Conservation (phyloP, 2,797 vertebrate species). For the Neoniphon sammara region DNA sequence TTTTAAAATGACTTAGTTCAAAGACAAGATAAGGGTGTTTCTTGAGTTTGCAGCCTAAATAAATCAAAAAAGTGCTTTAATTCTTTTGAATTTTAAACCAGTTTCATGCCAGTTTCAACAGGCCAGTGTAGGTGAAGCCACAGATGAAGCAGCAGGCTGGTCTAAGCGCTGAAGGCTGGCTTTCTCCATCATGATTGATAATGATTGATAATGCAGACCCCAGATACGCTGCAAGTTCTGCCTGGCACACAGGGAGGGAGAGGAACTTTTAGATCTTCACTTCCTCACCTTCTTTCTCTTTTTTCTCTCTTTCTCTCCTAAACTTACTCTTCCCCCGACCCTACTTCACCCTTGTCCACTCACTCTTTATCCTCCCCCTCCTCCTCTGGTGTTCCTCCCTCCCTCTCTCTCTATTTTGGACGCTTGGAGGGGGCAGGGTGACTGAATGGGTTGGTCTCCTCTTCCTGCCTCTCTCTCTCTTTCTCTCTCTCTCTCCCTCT, state of each 20-base stretch:
- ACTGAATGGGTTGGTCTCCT: constrained; percentile 46
- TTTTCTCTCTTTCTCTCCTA: background rate
- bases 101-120: background rate
- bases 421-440: constrained; percentile 61
- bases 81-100: too few relatives aligned
- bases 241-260: background rate
- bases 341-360: constrained; percentile 15
- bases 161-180: constrained; percentile 21
- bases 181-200: constrained; percentile 44
- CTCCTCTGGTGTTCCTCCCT: constrained; percentile 1
- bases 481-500: constrained; percentile 25
- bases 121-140: constrained; percentile 16
- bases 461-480: constrained; percentile 27
- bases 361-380: background rate
- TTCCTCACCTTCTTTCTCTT: constrained; percentile 12
- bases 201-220: constrained; percentile 49
- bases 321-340: background rate
- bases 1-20: too few relatives aligned
- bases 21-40: too few relatives aligned
- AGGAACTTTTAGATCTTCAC: constrained; percentile 34
- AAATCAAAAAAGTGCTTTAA: too few relatives aligned
- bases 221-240: constrained; percentile 22
- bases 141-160: constrained; percentile 12
- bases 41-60: too few relatives aligned
- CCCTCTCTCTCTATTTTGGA: constrained; percentile 67